Base-by-base conservation (phyloP, 1,140 invertebrate genomes). In the Drosophila novamexicana region DNA sequence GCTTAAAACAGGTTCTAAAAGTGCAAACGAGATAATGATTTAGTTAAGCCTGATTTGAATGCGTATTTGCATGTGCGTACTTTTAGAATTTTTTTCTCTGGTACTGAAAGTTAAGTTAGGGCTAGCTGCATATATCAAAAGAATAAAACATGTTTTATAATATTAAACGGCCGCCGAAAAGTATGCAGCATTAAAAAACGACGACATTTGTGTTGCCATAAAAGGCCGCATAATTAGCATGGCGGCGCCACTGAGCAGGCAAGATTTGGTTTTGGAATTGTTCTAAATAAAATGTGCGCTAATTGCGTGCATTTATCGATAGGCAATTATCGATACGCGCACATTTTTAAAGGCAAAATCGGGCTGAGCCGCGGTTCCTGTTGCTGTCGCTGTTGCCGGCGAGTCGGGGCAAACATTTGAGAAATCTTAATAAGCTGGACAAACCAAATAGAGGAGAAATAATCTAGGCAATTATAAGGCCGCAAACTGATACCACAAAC, bases 391-490 rank as follows among this genome's bases (percentile, higher is more conserved):
- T 42, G 16, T 9, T 29, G 12, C 6, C 50, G 37, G 14, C 16
- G 50, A 40, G 22, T 40, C 34, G 18, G 34, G 57, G 40, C 22
- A 52, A 72, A 49, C 52, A 83, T 88, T 62, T 77, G 40, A 83
- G 61, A 67, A 70, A 88, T 88, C 79, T 88, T 88, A 88, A 88
- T 88, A 81, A 86, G 69, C 80, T 88, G 65, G 58, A 50, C 73
- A 77, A 67, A 54, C 83, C 83, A 88, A 88, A 88, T 89, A 89
- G 83, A 61, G 58, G 56, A 82, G 53, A 67, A 89, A 83, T 88
- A 76, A 88, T 88, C 56, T 76, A 37, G 75, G 69, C 84, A 88
- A 88, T 88, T 88, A 88, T 83, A 77, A 72, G 73, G 59, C 79
- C 59, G 53, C 79, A 70, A 86, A 82, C 81, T 86, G 75, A 86